Conservation (phyloP, 2,797 vertebrate genomes). For the Galago senegalensis region DNA sequence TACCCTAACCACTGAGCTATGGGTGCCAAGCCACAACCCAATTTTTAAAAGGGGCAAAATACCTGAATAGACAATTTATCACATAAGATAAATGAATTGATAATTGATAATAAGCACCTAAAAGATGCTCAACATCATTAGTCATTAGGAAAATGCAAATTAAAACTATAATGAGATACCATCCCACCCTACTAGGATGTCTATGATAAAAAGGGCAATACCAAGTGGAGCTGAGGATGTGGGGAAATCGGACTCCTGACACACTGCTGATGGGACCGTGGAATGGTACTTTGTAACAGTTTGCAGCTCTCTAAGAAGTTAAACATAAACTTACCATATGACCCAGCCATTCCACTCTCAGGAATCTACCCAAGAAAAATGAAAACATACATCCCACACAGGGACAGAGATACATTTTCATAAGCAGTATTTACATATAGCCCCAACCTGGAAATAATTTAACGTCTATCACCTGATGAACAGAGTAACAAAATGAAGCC, state of each 20-base stretch:
- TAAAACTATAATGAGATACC: not conserved
- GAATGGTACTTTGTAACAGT: not conserved
- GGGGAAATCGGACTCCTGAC: no score
- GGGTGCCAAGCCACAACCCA: no score
- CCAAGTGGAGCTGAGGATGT: no score
- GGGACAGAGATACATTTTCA: fast-evolving
- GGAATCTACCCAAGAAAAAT: not conserved
- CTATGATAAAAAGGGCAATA: no score
- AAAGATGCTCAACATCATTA: not conserved
- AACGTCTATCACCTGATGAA: not conserved
- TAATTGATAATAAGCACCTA: not conserved
- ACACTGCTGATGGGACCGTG: not conserved
- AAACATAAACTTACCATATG: not conserved
- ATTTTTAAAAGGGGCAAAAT: not conserved
- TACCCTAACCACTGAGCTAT: no score
- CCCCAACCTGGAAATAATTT: not conserved
- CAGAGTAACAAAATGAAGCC: not conserved
- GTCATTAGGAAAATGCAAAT: not conserved
- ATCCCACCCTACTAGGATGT: not conserved
- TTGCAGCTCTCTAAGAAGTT: not conserved
- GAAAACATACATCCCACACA: not conserved
- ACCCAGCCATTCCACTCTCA: not conserved
- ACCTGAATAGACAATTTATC: no score
- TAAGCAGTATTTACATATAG: fast-evolving
- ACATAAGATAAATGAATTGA: not conserved